Conservation (phyloP, 1,140 invertebrate species). For the Eurosta solidaginis region DNA sequence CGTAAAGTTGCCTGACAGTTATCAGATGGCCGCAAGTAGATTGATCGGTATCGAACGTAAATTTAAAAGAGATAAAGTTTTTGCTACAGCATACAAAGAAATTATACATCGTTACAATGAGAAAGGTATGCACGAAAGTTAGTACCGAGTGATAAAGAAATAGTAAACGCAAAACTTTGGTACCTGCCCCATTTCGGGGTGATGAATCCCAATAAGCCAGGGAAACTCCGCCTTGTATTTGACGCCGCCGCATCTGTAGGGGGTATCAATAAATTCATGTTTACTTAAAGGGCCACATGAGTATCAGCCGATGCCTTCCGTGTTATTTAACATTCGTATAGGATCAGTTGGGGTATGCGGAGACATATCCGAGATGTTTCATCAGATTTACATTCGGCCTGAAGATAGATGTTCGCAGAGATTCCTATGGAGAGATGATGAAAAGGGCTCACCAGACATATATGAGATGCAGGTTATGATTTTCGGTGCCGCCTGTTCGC, state of each 20-base stretch:
- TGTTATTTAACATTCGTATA: conserved; percentile 48
- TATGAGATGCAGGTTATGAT: conserved; percentile 49
- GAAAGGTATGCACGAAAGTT: too few species aligned
- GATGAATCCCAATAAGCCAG: conserved; percentile 40
- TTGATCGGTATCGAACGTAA: conserved; percentile 27
- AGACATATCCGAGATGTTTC: conserved; percentile 46
- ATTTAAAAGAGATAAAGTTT: conserved; percentile 22
- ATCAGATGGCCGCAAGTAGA: neutral
- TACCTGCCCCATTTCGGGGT: conserved; percentile 49
- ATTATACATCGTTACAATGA: too few species aligned
- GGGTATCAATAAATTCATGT: conserved; percentile 41
- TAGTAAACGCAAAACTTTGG: conserved; percentile 33
- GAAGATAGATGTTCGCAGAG: conserved; percentile 35
- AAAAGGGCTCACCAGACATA: neutral
- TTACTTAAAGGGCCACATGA: conserved; percentile 43
- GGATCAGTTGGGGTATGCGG: conserved; percentile 37
- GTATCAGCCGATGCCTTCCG: conserved; percentile 39
- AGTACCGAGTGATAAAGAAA: too few species aligned
- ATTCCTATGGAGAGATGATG: conserved; percentile 45
- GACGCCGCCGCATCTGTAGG: conserved; percentile 40
- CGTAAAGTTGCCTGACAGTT: conserved; percentile 17
- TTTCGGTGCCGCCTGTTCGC: conserved; percentile 49
- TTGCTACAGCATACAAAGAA: neutral
- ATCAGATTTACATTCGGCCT: conserved; percentile 44
- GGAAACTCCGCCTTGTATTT: conserved; percentile 43